Conservation (phyloP, 2,797 vertebrate species). For the Acropternis orthonyx region DNA sequence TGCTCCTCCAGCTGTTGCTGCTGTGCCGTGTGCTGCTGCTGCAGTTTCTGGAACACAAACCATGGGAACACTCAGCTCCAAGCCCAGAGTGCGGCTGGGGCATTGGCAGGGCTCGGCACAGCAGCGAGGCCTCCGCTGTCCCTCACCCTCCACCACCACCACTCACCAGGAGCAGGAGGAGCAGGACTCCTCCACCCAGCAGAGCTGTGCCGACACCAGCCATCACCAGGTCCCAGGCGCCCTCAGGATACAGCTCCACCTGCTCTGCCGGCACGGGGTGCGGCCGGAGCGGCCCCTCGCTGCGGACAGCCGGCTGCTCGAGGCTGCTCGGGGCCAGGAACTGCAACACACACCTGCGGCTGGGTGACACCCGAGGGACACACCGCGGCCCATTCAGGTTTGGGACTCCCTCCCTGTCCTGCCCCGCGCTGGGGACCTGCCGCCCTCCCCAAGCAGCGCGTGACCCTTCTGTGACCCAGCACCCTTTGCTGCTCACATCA, state of each 20-base stretch:
- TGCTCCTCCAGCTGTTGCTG: constrained; percentile 79
- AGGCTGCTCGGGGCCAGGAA: constrained; percentile 18
- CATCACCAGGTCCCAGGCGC: constrained; percentile 79
- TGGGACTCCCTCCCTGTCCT: not conserved
- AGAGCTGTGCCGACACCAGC: constrained; percentile 78
- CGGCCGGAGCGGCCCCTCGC: not conserved
- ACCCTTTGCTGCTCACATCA: constrained; percentile 73
- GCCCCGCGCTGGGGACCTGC: fast-evolving
- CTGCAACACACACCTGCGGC: constrained; percentile 38
- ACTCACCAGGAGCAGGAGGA: constrained; percentile 72
- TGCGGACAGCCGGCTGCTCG: not conserved
- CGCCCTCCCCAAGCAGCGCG: not conserved
- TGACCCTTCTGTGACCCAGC: not conserved
- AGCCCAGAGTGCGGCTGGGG: fast-evolving
- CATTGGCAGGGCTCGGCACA: not conserved
- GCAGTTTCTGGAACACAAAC: constrained; percentile 40
- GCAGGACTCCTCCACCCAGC: constrained; percentile 85
- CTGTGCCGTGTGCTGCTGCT: constrained; percentile 76
- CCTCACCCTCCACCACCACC: not conserved
- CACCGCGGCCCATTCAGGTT: fast-evolving
- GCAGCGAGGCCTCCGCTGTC: not conserved
- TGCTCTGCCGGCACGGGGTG: not conserved
- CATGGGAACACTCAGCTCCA: fast-evolving
- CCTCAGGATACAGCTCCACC: constrained; percentile 47
- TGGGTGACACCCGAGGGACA: not conserved